Evolutionary conservation across 2,888 invertebrate genomes (phyloP).

Genomic region (Sinohyriopsis cumingii): DNA sequence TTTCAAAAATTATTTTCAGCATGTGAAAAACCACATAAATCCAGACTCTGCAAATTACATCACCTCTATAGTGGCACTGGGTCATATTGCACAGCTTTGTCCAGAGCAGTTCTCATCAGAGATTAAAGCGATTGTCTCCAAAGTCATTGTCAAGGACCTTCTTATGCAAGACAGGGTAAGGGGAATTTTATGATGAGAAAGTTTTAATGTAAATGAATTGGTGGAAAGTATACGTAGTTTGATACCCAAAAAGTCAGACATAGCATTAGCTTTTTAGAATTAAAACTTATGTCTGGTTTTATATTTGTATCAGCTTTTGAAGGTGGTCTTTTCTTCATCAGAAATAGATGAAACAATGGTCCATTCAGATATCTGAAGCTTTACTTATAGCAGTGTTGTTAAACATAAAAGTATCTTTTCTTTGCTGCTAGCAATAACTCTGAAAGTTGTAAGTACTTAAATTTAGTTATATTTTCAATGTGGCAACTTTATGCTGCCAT

Average conservation of each 20-base stretch:
- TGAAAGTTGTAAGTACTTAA: no score
- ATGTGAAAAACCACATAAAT: conserved; percentile 75
- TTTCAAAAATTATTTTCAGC: conserved; percentile 57
- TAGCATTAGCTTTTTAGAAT: no score
- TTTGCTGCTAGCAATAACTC: no score
- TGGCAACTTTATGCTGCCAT: no score
- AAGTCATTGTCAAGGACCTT: conserved; percentile 93
- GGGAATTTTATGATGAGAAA: neutral
- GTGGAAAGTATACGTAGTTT: neutral
- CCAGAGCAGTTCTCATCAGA: conserved; percentile 91
- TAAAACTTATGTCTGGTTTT: no score
- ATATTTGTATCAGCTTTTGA: no score
- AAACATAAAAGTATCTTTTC: no score
- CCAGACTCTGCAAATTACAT: conserved; percentile 82
- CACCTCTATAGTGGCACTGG: conserved; percentile 93
- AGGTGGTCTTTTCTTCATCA: no score
- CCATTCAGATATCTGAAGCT: no score
- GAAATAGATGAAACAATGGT: no score
- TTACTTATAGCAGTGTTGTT: no score
- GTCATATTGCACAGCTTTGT: conserved; percentile 94
- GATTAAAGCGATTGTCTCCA: conserved; percentile 94
- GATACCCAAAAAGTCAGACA: neutral
- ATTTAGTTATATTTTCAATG: no score
- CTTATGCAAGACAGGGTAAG: conserved; percentile 79
- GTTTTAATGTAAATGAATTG: neutral